Percentiles rank a stretch among this genome's conserved stretches.
Evolutionary conservation across 2,888 invertebrate genomes (phyloP).

Genomic region (Cephus sareptanus): DNA sequence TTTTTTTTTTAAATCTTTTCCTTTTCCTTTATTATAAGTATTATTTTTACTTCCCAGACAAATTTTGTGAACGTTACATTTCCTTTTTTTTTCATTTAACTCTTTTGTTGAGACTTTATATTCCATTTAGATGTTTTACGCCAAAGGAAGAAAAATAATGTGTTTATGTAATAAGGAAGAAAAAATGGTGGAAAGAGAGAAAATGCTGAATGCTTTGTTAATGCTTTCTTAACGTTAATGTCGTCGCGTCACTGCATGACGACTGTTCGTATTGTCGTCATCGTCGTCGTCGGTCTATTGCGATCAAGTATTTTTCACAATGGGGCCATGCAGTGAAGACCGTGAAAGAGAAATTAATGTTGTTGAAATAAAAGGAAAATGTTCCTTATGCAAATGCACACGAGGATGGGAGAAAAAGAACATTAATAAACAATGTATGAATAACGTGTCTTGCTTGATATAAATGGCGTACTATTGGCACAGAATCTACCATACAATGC

Average conservation of each 20-base stretch:
- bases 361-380: conserved; percentile 39
- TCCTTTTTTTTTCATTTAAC: not conserved
- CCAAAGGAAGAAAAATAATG: not conserved
- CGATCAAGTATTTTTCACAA: conserved; percentile 34
- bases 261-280: not conserved
- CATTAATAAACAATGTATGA: conserved; percentile 33
- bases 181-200: not conserved
- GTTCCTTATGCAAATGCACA: conserved; percentile 54
- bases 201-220: not conserved
- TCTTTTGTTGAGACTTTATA: not conserved
- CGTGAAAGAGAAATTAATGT: conserved; percentile 32
- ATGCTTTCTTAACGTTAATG: not conserved
- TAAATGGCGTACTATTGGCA: conserved; percentile 32
- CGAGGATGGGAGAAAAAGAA: conserved; percentile 34
- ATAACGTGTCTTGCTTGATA: conserved; percentile 26
- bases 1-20: not conserved
- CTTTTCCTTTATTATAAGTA: not conserved
- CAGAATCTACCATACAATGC: conserved; percentile 15
- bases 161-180: not conserved
- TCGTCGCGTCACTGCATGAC: not conserved
- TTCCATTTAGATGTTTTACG: not conserved
- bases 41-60: not conserved
- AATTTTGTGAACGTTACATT: not conserved
- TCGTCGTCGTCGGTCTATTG: conserved; percentile 12
- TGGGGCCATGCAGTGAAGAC: conserved; percentile 29